Evolutionary conservation across 2,113 vertebrate genomes (phyloP).

Genomic region (Mionectes macconnelli): DNA sequence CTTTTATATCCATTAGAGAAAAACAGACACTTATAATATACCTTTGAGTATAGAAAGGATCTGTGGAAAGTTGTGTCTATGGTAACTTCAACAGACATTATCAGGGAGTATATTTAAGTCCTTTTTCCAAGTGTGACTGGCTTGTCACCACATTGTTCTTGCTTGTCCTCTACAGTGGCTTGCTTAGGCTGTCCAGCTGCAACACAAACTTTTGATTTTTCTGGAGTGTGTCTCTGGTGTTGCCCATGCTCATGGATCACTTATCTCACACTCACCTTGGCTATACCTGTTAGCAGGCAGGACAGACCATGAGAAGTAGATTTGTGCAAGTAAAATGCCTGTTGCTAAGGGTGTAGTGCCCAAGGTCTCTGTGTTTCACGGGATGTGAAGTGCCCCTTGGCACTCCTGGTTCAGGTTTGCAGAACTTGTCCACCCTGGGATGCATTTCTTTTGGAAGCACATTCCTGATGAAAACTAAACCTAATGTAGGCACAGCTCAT

Average conservation of each 20-base stretch:
- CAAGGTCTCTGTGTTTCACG: neutral
- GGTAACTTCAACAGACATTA: neutral
- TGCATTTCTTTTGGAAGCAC: neutral
- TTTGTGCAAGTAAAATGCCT: neutral
- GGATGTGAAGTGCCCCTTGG: neutral
- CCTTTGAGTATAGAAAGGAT: neutral
- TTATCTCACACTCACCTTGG: neutral
- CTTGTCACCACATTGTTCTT: neutral
- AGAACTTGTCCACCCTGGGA: neutral
- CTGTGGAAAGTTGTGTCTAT: neutral
- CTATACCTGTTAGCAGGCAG: neutral
- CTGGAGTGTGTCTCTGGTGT: neutral
- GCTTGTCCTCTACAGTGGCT: neutral
- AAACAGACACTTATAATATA: neutral
- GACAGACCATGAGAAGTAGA: neutral
- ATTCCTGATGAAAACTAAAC: neutral
- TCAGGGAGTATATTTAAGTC: neutral
- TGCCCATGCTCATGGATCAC: accelerated
- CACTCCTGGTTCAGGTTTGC: neutral
- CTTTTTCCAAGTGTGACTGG: neutral
- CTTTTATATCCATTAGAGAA: neutral
- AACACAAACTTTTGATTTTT: neutral
- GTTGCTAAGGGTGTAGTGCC: neutral
- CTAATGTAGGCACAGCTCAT: neutral
- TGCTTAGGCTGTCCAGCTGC: neutral